Conservation (phyloP, 2,797 vertebrate species). For the Tympanoctomys barrerae region DNA sequence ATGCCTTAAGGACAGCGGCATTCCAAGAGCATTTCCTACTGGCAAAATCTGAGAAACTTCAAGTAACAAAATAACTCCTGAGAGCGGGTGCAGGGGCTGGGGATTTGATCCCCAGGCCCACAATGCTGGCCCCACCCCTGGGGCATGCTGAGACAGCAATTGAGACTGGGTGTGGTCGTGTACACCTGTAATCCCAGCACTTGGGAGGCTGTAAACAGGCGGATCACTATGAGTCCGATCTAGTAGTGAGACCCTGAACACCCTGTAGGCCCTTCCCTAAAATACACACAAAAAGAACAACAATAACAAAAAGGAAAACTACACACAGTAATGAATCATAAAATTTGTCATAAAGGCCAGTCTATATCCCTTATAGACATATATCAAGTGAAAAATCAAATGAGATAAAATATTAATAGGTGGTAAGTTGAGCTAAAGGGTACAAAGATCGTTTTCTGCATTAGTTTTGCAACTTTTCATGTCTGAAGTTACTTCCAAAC, state of each 20-base stretch:
- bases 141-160: too few species aligned
- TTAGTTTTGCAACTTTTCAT: conserved; percentile 1
- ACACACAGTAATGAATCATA: not conserved
- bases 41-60: not conserved
- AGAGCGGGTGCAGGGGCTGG: too few species aligned
- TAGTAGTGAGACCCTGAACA: too few species aligned
- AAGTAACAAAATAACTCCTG: not conserved
- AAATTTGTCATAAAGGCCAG: not conserved
- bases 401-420: conserved; percentile 24
- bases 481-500: conserved; percentile 39
- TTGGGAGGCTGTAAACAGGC: too few species aligned
- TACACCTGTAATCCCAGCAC: too few species aligned
- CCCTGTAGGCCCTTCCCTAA: too few species aligned
- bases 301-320: too few species aligned
- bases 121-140: too few species aligned
- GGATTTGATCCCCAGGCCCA: too few species aligned
- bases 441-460: not conserved
- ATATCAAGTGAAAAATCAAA: not conserved
- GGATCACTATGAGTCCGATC: too few species aligned
- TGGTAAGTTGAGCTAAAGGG: not conserved
- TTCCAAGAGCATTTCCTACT: not conserved
- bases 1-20: not conserved
- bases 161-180: too few species aligned
- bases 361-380: not conserved
- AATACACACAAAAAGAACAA: too few species aligned